phyloP scores from a whole-genome alignment of 2,113 vertebrate species.

The Microcebus tavaratra region DNA sequence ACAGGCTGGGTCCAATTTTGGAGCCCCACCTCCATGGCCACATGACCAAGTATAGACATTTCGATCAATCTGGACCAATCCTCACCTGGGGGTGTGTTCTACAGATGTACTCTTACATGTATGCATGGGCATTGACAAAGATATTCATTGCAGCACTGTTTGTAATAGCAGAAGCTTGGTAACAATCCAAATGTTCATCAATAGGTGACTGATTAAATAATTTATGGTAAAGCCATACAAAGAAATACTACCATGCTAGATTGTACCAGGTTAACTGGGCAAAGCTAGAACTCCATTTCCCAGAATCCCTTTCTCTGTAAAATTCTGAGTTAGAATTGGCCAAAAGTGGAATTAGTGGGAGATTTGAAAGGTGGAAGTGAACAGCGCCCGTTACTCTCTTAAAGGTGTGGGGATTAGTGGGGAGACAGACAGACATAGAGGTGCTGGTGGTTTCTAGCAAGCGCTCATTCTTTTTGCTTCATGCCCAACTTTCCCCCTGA shows the following conservation, averaged over 20 bases:
- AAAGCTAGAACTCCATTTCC: not conserved
- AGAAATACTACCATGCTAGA: not conserved
- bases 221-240: not conserved
- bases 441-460: not conserved
- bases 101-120: not conserved
- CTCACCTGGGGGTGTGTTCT: not conserved
- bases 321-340: not conserved
- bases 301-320: not conserved
- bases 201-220: not conserved
- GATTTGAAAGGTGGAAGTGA: not conserved
- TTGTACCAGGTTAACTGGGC: not conserved
- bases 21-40: not conserved
- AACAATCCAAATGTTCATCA: not conserved
- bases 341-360: not conserved
- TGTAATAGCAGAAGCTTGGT: not conserved
- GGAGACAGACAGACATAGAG: no score
- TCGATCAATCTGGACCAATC: not conserved
- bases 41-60: not conserved
- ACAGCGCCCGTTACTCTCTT: not conserved
- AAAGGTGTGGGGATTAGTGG: not conserved
- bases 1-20: not conserved
- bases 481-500: not conserved
- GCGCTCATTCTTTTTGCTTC: not conserved
- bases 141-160: not conserved
- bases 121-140: not conserved